Percentiles rank a stretch among this genome's conserved stretches.
Evolutionary conservation across 2,113 vertebrate species (phyloP).

Genomic region (Coturnix japonica): DNA sequence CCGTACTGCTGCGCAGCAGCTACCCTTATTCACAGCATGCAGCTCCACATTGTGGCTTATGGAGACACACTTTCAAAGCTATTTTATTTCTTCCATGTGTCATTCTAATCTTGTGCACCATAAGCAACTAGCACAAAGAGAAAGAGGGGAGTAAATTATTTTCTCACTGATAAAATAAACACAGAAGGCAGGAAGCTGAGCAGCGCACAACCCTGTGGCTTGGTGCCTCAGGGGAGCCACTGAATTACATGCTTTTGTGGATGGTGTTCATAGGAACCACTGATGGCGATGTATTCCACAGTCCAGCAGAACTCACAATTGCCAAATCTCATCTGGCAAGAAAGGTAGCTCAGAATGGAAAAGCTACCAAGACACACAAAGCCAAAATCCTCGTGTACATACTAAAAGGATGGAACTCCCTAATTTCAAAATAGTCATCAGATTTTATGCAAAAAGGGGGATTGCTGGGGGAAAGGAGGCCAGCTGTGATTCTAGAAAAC

Average conservation of each 20-base stretch:
- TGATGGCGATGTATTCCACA: background rate
- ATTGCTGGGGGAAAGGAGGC: background rate
- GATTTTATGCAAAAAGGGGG: background rate
- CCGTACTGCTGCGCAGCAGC: background rate
- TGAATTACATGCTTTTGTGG: fast-evolving
- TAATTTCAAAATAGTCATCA: background rate
- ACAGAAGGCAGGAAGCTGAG: background rate
- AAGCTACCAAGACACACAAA: background rate
- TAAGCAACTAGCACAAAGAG: background rate
- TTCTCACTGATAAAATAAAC: constrained; percentile 4
- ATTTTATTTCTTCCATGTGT: background rate
- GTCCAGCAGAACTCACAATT: background rate
- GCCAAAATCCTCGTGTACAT: background rate
- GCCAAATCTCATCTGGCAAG: background rate
- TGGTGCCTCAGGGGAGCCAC: fast-evolving
- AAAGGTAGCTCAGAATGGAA: background rate
- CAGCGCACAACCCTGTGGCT: background rate
- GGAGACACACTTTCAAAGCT: background rate
- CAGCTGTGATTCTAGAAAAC: background rate
- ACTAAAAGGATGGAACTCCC: background rate
- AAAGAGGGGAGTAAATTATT: background rate
- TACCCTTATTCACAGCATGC: background rate
- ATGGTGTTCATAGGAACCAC: background rate
- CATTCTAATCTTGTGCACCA: background rate
- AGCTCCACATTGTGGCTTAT: background rate